Base-by-base conservation (phyloP, 1,140 invertebrate genomes). In the Drosophila rufa region DNA sequence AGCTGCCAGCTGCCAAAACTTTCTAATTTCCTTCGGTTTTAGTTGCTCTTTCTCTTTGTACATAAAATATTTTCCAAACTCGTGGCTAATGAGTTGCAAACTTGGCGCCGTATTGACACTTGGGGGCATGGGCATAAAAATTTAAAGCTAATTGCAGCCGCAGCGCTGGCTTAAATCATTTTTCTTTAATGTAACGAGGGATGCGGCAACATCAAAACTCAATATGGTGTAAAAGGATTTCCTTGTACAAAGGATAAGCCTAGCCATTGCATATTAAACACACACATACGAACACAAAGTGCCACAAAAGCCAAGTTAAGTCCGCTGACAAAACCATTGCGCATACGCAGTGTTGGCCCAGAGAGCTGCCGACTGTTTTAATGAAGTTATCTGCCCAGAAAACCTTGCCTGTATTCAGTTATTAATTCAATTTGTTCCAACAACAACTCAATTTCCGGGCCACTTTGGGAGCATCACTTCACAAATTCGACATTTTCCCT, bases 151-250 rank as follows among this genome's bases (percentile, higher is more conserved):
- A 89, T 78, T 84, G 81, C 59, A 76, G 46, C 33, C 65, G 43
- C 73, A 73, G 45, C 30, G 48, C 65, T 62, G 42, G 58, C 53
- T 55, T 56, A 69, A 89, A 83, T 68, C 66, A 80, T 75, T 43
- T 53, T 68, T 51, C 55, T 55, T 22, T 46, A 38, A 25, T 43
- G 51, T 71, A 74, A 55, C 66, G 46, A 62, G 46, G 46, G 48
- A 53, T 59, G 15, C 51, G 66, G 25, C 66, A 69, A 67, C 60
- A 87, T 68, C 80, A 68, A 58, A 89, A 65, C 85, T 78, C 84
- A 75, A 84, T 79, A 48, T 83, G 85, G 50, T 68, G 78, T 90
- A 89, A 89, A 89, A 89, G 84, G 84, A 89, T 89, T 89, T 89
- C 58, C 84, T 89, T 89, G 75, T 77, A 69, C 38, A 47, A 56